Evolutionary conservation across 2,888 invertebrate species (phyloP), one percentile per base, ranked within the genome.

Genomic region (Magallana nippona): DNA sequence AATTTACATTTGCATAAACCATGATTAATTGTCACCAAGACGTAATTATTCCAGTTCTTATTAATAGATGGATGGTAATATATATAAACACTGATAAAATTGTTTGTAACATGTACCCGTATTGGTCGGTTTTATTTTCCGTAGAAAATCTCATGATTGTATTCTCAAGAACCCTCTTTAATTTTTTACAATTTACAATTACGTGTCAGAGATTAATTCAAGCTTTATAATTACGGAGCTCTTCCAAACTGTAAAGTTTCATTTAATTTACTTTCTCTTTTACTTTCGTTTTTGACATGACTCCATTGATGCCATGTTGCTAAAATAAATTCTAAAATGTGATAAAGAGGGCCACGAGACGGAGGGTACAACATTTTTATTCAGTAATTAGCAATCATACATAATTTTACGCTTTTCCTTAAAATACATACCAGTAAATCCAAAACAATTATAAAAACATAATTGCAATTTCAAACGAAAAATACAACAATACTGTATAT

Each of bases 401-500:
- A 8, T 5, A 44, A 44, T 8, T 5, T 44, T 44, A 44, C 44
- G 3, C 44, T 44, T 44, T 44, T 44, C 5, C 44, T 8, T 8
- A 44, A 8, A 44, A 44, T 44, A 27, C 32, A 71, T 15, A 63
- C 22, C 19, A 22, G 13, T 60, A 71, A 71, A 71, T 32, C 32
- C 27, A 71, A 71, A 71, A 71, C 13, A 71, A 71, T 71, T 22
- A 71, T 15, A 71, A 71, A 71, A 71, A 71, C 11, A 10, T 1
- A 10, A 22, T 13, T 22, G 13, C 10, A 22, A 11, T 19, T 63
- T 71, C 15, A 13, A 27, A 15, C 22, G 32, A 71, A 22, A 32
- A 71, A 22, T 71, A 71, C 71, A 27, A 71, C 71, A 71, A 71
- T 71, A 71, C 71, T 71, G 71, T 27, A 44, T 44, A 71, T 32